phyloP scores from a whole-genome alignment of 2,888 invertebrate species.

The Ctenicera cuprea region DNA sequence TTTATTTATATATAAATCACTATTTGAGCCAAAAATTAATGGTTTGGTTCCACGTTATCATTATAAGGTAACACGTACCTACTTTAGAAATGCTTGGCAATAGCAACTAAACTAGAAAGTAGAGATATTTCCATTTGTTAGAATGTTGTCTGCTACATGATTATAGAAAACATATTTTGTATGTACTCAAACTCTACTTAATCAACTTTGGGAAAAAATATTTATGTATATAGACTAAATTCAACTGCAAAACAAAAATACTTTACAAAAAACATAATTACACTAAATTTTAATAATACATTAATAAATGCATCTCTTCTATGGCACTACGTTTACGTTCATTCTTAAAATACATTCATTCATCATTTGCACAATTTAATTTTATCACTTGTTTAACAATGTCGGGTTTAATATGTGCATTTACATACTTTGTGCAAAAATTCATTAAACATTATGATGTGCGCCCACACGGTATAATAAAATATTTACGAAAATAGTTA shows the following conservation, averaged over 20 bases:
- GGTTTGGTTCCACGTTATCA: constrained; percentile 66
- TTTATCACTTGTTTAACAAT: constrained; percentile 55
- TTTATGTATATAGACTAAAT: constrained; percentile 31
- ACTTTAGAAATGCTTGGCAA: constrained; percentile 47
- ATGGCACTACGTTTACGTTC: constrained; percentile 64
- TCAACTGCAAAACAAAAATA: constrained; percentile 24
- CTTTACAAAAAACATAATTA: constrained; percentile 50
- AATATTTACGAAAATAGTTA: constrained; percentile 38
- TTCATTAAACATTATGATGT: constrained; percentile 29
- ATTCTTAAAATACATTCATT: constrained; percentile 57
- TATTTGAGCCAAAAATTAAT: constrained; percentile 68
- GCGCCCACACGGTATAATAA: constrained; percentile 46
- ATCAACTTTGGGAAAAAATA: constrained; percentile 33
- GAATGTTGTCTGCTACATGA: constrained; percentile 23
- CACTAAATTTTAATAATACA: constrained; percentile 55
- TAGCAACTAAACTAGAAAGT: constrained; percentile 54
- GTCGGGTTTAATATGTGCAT: constrained; percentile 51
- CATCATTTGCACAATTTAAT: constrained; percentile 58
- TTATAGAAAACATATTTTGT: constrained; percentile 16
- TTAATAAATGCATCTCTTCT: constrained; percentile 67
- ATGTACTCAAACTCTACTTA: constrained; percentile 11
- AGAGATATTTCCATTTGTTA: constrained; percentile 60
- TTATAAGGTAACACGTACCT: constrained; percentile 60
- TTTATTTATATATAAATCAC: constrained; percentile 59
- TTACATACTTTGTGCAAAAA: constrained; percentile 41